These are phyloP conservation scores for Chelidonichthys spinosus DNA, from an alignment of 2,797 vertebrate genomes.

Conservation along the genomic window DNA sequence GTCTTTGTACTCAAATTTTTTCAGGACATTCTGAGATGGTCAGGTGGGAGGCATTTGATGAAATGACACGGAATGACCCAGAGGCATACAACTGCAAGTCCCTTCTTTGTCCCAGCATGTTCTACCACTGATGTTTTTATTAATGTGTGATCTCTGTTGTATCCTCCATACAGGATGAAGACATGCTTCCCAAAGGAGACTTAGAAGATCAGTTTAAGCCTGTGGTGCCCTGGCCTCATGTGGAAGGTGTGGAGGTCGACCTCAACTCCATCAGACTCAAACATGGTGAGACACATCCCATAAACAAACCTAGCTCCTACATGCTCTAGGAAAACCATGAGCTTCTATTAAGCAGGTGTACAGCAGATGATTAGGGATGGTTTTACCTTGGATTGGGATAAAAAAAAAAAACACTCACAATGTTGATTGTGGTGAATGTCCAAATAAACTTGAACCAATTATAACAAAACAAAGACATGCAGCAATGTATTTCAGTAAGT, in stretches of 20 bases:
- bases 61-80: too few relatives aligned
- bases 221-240: constrained; percentile 96
- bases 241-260: constrained; percentile 98
- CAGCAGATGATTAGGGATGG: too few relatives aligned
- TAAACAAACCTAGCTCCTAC: not conserved
- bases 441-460: too few relatives aligned
- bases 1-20: too few relatives aligned
- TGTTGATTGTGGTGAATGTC: not conserved
- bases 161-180: constrained; percentile 82
- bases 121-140: not conserved
- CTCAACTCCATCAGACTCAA: constrained; percentile 93
- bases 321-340: not conserved
- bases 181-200: constrained; percentile 83
- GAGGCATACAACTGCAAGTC: too few relatives aligned
- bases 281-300: constrained; percentile 82
- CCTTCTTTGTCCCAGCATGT: not conserved
- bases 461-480: too few relatives aligned
- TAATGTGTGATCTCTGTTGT: not conserved
- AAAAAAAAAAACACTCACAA: not conserved
- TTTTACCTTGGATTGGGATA: too few relatives aligned
- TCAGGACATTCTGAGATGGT: too few relatives aligned
- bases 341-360: not conserved
- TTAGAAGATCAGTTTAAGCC: constrained; percentile 89
- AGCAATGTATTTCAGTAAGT: too few relatives aligned
- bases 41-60: too few relatives aligned